Evolutionary conservation across 2,797 vertebrate species (phyloP), one percentile per base, ranked within the genome.

Genomic region (Eupleurogrammus muticus): DNA sequence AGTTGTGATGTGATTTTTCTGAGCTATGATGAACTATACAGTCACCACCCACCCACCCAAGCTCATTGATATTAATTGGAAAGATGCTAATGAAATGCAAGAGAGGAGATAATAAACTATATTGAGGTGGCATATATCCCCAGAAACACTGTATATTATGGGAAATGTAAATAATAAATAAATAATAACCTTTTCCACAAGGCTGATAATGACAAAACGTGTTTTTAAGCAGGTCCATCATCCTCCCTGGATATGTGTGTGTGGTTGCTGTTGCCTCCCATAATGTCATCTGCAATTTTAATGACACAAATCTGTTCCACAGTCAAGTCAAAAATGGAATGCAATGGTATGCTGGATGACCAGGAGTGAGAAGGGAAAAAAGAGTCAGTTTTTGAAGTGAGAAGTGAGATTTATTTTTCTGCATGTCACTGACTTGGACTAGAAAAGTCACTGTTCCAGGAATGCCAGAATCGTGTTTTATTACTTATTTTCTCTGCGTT

Each of bases 231-330:
- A 46, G 32, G 10, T 23, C 59, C 17, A 32, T n/a, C 19, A 13
- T 49, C 48, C 36, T 34, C 7, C 4, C 1, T 13, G 20, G 53
- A 20, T 38, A n/a, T 47, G 14, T 70, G 24, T 58, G 34, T 19
- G 56, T 60, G 60, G 21, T 10, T 67, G 58, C 70, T 81, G 58
- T 80, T 83, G 72, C 56, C 47, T 50, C 38, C 53, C 28, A n/a
- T 84, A 79, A 87, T 83, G 79, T 75, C 46, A 64, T 85, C 66
- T 83, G 47, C 56, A 70, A 68, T 44, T 62, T 79, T 79, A 80
- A 86, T 89, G 81, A 76, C 66, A 79, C 67, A 46, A 70, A 65
- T 71, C 55, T 58, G 50, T 61, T 70, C 44, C 55, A 72, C 51
- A 12, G 4, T 16, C n/a, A 66, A 72, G 77, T 58, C 70, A 64